Percentiles rank a stretch among this genome's conserved stretches.
Conservation (phyloP, 2,113 vertebrate species). For the Pseudopodoces humilis region DNA sequence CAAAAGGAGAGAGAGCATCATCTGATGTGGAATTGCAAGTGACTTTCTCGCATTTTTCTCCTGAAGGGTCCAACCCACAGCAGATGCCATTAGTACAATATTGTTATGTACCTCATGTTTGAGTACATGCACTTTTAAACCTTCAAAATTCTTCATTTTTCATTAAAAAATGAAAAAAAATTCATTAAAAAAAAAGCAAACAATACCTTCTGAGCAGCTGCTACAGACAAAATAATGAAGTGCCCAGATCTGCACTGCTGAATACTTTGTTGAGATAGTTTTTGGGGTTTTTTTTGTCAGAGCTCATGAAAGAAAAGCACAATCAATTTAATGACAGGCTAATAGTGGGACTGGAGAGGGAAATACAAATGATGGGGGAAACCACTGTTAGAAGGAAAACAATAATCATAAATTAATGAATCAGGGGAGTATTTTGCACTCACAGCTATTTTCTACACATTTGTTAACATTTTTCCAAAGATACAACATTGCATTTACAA, state of each 20-base stretch:
- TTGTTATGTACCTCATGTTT: not conserved
- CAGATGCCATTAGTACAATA: not conserved
- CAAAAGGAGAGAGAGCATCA: not conserved
- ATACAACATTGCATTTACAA: not conserved
- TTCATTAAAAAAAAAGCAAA: not conserved
- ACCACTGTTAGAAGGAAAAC: not conserved
- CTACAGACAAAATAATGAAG: not conserved
- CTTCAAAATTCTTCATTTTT: not conserved
- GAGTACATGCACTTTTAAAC: not conserved
- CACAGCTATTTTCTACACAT: not conserved
- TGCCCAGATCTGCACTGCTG: not conserved
- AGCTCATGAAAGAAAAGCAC: not conserved
- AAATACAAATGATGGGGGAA: not conserved
- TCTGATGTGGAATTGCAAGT: not conserved
- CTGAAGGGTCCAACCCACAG: not conserved
- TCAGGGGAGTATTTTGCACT: not conserved
- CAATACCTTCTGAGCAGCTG: not conserved
- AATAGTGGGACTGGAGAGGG: not conserved
- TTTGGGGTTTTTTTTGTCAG: not conserved
- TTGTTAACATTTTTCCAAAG: not conserved
- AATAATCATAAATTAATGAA: not conserved
- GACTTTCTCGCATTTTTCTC: not conserved
- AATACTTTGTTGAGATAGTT: not conserved
- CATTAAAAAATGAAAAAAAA: not conserved
- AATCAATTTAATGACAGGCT: not conserved